Evolutionary conservation across 2,797 vertebrate genomes (phyloP), one percentile per base, ranked within the genome.

Genomic region (Alouatta caraya): DNA sequence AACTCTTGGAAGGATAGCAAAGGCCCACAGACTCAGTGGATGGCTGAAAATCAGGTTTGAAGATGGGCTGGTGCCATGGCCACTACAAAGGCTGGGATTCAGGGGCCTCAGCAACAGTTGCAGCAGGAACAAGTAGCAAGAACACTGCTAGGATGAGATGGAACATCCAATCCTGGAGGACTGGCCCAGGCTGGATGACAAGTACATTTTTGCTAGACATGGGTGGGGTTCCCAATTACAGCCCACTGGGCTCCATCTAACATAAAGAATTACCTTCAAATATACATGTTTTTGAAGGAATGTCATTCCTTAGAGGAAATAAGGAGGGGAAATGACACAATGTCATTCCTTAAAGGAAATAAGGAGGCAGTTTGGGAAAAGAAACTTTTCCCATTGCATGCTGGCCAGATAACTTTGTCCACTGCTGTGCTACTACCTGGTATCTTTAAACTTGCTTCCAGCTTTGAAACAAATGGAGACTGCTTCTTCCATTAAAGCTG

Each of bases 271-370:
- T 52, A 52, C 17, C 50, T 52, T 52, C 50, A 52, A 52, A 52
- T 52, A 52, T 17, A 52, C 50, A 50, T 17, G 50, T 52, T 52
- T 52, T 52, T 19, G 50, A 52, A 52, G 17, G 50, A 55, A 57
- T 44, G 15, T 78, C 82, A 79, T 93, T 86, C 37, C 85, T 86
- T 61, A 93, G 46, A 81, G 30, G 70, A 97, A 93, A 88, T 50
- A 22, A 88, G 48, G 75, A 93, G 48, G 70, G 55, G 30, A 94
- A 73, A 94, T 50, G 48, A 50, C 48, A 50, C 48, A 17, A 50
- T 48, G 13, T 67, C 87, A 86, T 94, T 89, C 39, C 86, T 87
- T 59, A 91, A n/a, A 82, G 33, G 72, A 97, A 93, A 89, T 52
- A 24, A 87, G 44, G 64, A 93, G 52, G 82, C 37, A 26, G 42